phyloP scores from a whole-genome alignment of 2,888 invertebrate species.

The Drosophila picticornis region DNA sequence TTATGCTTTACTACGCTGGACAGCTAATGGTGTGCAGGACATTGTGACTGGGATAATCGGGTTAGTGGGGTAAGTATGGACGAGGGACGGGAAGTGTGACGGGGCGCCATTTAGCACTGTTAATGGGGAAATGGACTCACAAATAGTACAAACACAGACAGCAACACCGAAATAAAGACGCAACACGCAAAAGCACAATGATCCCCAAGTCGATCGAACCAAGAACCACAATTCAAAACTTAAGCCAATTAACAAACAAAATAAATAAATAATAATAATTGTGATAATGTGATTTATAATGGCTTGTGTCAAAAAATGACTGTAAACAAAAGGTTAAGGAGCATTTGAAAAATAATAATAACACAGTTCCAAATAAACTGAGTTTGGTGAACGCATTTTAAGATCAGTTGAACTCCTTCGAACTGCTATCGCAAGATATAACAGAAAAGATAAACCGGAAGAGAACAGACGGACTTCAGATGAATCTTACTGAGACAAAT shows the following conservation, averaged over 20 bases:
- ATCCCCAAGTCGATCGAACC: constrained; percentile 25
- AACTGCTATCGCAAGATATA: not conserved
- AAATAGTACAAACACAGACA: constrained; percentile 6
- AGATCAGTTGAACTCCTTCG: not conserved
- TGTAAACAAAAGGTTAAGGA: not conserved
- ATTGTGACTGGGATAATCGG: constrained; percentile 3
- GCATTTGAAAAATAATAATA: not conserved
- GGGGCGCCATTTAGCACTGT: constrained; percentile 10
- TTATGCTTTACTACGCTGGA: constrained; percentile 35
- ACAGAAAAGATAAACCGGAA: not conserved
- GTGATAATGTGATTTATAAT: not conserved
- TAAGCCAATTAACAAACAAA: not conserved
- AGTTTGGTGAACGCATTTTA: not conserved
- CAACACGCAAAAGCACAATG: constrained; percentile 37
- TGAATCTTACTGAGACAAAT: not conserved
- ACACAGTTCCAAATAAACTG: not conserved
- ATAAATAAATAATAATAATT: not conserved
- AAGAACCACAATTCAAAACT: not conserved
- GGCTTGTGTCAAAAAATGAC: not conserved
- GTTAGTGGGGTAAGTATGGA: not conserved
- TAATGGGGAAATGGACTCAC: constrained; percentile 7
- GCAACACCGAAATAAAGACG: constrained; percentile 43
- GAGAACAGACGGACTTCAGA: not conserved
- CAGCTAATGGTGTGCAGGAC: constrained; percentile 22
- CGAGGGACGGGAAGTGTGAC: not conserved